Evolutionary conservation across 2,888 invertebrate species (phyloP), one percentile per base, ranked within the genome.

Genomic region (Teleiodes luculella): DNA sequence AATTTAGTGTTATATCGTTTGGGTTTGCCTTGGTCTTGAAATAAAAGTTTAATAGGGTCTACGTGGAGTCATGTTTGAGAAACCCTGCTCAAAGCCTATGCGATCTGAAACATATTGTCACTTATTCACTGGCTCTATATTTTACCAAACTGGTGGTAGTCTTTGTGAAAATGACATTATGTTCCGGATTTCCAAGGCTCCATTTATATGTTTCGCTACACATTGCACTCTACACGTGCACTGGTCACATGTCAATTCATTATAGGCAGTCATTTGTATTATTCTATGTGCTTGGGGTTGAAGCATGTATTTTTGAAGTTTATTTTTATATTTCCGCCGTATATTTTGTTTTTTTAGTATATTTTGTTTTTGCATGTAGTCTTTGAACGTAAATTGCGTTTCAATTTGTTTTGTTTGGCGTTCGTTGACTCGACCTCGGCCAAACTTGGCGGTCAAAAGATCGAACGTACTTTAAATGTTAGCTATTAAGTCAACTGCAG

Each of bases 401-500:
- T n/a, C n/a, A n/a, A n/a, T n/a, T 31, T 4, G 43, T 13, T 28
- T 43, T 16, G 37, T 37, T 13, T 28, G 16, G 46, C 31, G 46
- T 31, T 28, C 37, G 28, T 49, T 37, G 35, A 48, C 48, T 48
- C 31, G 48, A 20, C 48, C 18, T 48, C 35, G 28, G 2, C 41
- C 7, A 6, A 49, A 4, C 33, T 30, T 51, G 41, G 31, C 41
- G 51, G 51, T 30, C 51, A 51, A 41, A 51, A 51, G 51, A 41
- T 51, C 41, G 30, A 24, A 36, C 13, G 16, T 30, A 65, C 56
- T 57, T 52, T 52, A 57, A 55, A 58, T 59, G 66, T 65, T 61
- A 70, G 67, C 59, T 71, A 61, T 62, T 65, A 60, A 79, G 87
- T 87, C 87, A 87, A 88, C 78, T 87, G 88, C 87, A 87, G 88